Evolutionary conservation across 1,140 invertebrate species (phyloP).

Genomic region (Ceratina japonica): DNA sequence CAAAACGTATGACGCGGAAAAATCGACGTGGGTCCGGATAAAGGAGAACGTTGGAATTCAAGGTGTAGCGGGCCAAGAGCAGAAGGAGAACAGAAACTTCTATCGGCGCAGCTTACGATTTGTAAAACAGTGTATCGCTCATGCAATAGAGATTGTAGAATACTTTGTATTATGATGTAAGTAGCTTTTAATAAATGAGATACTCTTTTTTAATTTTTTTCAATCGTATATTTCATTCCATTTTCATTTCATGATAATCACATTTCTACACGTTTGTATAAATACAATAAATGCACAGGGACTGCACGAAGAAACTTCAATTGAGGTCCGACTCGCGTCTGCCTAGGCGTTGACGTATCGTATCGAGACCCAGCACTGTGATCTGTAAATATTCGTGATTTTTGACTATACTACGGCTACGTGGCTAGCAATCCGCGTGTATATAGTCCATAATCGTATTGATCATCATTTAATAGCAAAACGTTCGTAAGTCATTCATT

Average conservation of each 20-base stretch:
- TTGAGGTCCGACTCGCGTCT: neutral
- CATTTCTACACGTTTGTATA: neutral
- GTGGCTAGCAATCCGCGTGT: too few species aligned
- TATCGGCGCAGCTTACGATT: neutral
- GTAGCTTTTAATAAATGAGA: constrained; percentile 37
- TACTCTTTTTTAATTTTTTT: constrained; percentile 9
- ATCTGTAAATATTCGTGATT: constrained; percentile 60
- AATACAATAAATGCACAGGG: neutral
- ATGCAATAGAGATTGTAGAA: constrained; percentile 14
- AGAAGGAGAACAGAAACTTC: neutral
- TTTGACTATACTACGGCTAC: too few species aligned
- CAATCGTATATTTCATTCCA: constrained; percentile 13
- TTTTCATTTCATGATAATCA: neutral
- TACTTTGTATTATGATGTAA: constrained; percentile 39
- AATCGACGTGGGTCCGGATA: neutral
- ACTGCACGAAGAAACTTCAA: neutral
- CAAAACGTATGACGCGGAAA: constrained; percentile 42
- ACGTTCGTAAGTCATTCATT: too few species aligned
- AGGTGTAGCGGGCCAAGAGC: neutral
- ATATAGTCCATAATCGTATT: too few species aligned
- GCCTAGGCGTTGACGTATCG: constrained; percentile 50
- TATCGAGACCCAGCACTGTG: constrained; percentile 52
- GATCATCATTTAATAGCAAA: neutral
- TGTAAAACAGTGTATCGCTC: neutral
- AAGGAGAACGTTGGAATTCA: neutral